Conservation (phyloP, 2,797 vertebrate genomes). For the Onychomys torridus region DNA sequence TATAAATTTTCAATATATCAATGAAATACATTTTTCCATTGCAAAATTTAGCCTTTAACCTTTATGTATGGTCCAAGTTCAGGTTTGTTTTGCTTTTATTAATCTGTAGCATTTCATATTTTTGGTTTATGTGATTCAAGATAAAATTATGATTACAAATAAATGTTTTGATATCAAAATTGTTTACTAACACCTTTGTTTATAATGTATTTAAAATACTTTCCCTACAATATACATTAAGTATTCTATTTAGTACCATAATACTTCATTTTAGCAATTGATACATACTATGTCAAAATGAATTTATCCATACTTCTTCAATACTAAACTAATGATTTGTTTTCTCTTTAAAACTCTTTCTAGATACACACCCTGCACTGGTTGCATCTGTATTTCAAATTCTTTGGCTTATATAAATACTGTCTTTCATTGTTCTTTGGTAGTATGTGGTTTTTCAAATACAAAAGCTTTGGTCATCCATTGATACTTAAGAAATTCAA, state of each 20-base stretch:
- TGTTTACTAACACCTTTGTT: conserved; percentile 6
- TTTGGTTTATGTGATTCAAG: neutral
- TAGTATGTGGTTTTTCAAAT: neutral
- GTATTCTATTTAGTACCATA: neutral
- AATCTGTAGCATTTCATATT: neutral
- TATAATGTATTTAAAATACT: neutral
- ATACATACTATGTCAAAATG: neutral
- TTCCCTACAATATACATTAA: neutral
- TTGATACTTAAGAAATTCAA: neutral
- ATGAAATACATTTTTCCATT: neutral
- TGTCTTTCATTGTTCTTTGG: neutral
- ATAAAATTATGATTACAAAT: conserved; percentile 17
- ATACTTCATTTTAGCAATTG: neutral
- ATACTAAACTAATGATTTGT: neutral
- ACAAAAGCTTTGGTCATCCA: conserved; percentile 6
- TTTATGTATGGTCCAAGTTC: neutral
- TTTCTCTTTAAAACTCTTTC: neutral
- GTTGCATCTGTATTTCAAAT: neutral
- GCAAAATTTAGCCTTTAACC: neutral
- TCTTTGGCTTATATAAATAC: neutral
- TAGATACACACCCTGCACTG: neutral
- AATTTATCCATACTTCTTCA: neutral
- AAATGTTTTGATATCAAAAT: neutral
- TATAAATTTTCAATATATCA: neutral
- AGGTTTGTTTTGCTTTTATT: neutral